phyloP scores from a whole-genome alignment of 2,113 vertebrate species.

The Phoenicopterus ruber region DNA sequence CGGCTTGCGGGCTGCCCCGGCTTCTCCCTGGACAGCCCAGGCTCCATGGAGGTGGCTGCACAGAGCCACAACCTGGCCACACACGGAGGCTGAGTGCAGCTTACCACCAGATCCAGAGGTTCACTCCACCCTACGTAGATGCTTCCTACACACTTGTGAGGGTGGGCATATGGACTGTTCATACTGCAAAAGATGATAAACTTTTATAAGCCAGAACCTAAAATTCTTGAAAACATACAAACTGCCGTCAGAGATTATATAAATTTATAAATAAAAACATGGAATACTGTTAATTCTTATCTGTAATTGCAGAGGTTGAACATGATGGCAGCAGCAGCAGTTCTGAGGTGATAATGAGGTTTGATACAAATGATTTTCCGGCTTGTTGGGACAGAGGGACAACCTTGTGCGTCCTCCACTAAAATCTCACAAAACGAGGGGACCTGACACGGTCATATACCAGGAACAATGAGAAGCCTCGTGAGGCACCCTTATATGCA shows the following conservation, averaged over 20 bases:
- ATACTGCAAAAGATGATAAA: not conserved
- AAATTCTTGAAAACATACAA: not conserved
- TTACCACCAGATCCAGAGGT: not conserved
- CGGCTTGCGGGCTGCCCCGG: not conserved
- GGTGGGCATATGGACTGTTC: not conserved
- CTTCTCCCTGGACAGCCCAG: not conserved
- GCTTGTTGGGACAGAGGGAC: not conserved
- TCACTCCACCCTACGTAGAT: too few relatives aligned
- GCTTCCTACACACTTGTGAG: not conserved
- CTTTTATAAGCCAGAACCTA: not conserved
- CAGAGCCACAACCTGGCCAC: not conserved
- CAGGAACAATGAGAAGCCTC: not conserved
- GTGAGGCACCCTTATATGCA: not conserved
- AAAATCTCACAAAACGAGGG: not conserved
- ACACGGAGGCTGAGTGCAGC: not conserved
- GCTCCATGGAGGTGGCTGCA: not conserved
- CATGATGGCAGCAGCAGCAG: not conserved
- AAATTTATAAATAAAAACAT: not conserved
- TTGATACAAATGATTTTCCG: not conserved
- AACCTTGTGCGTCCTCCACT: not conserved
- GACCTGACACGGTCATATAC: not conserved
- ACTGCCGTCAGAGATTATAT: not conserved
- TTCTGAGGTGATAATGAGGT: not conserved
- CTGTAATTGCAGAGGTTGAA: not conserved
- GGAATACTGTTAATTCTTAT: not conserved